Evolutionary conservation across 2,113 vertebrate genomes (phyloP), one percentile per base, ranked within the genome.

Genomic region (Lipophrys pholis): DNA sequence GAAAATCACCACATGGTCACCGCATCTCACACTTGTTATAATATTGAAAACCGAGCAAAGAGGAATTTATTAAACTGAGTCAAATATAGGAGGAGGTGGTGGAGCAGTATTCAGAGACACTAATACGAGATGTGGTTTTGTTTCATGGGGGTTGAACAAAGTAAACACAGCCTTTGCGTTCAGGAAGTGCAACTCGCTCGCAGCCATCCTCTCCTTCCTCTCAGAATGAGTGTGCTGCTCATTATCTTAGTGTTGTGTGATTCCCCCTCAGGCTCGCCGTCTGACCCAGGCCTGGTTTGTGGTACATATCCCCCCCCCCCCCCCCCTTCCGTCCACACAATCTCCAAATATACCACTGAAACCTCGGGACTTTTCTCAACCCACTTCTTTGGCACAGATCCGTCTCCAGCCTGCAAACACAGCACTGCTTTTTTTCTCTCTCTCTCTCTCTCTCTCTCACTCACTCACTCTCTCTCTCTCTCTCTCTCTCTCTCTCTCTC

Each of bases 151-250:
- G 45, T 30, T 48, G 45, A 48, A 48, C 45, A 7, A 76, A 69
- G 81, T 85, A 85, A 91, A 92, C 87, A 89, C 74, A 87, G 56
- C 58, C 40, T 80, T 75, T 68, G 75, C 76, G 73, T 83, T 83
- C 86, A 85, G 90, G 88, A 92, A 88, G 87, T 87, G 87, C 75
- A 89, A 83, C 84, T 63, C 81, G 81, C 69, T 81, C 73, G 80
- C 83, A 78, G 69, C 81, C 81, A 43, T 80, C 68, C 67, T 90
- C 79, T 84, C 56, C 46, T 85, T 30, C 55, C 79, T 96, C 93
- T 96, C 94, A 96, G 93, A 95, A 96, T 93, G 93, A 94, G 69
- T 84, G 41, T 52, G 52, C 72, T 79, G 52, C 85, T 92, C 91
- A 83, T 90, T 91, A 86, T 16, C 43, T 87, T 74, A 78, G 64